Evolutionary conservation across 2,797 vertebrate genomes (phyloP), one percentile per base, ranked within the genome.

Genomic region (Galaxias olidus): DNA sequence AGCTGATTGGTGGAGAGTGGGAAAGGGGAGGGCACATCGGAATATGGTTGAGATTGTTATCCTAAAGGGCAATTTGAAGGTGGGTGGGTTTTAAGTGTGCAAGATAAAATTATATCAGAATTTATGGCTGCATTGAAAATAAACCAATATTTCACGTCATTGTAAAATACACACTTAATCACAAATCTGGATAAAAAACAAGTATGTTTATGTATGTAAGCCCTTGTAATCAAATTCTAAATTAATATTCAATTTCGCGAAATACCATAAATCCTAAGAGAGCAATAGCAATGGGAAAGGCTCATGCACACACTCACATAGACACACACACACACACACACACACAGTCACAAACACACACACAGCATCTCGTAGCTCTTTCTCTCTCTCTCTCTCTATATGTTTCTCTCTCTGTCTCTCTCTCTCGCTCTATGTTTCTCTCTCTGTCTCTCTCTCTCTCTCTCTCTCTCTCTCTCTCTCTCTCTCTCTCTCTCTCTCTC

Each of bases 11-110:
- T 17, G 12, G 18, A 47, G 30, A 47, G 45, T 47, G 18, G 30
- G 46, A 30, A 6, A 30, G 30, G 30, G 30, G 30, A 71, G 68
- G 68, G 76, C 68, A 71, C 74, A 69, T 64, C 55, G 73, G 30
- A 30, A 78, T 71, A 76, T 81, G 77, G 86, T 86, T 84, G 72
- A 74, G 83, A 84, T 84, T 80, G 81, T 84, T 81, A 82, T 85
- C 84, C 77, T 72, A 75, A 81, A 84, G 84, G 79, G 81, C 71
- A 82, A 84, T 78, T 85, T 87, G 79, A 88, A 88, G 82, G 83
- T 77, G 77, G 65, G 63, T 74, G 74, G 19, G 64, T 73, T 65
- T 81, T 79, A 79, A 76, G 68, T 40, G 49, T 68, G 61, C 69
- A 55, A 80, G 74, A 77, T 74, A 30, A 2, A 30, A 30, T 6